Percentiles rank a stretch among this genome's conserved stretches.
These are phyloP conservation scores for Nomada fabriciana DNA, from an alignment of 2,888 invertebrate species.

Conservation along the genomic window DNA sequence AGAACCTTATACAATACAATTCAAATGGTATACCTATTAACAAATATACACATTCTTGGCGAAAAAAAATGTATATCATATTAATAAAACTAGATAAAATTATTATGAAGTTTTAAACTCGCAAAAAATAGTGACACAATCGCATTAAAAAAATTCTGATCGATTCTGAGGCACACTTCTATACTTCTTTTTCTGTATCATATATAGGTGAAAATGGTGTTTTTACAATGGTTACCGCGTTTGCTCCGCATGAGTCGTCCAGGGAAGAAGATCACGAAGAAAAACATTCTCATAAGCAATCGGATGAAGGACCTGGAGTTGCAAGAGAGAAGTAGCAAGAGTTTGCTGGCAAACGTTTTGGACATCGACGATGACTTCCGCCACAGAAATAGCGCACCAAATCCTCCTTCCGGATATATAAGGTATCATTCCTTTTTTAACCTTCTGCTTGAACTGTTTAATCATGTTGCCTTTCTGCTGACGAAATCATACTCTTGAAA, in stretches of 20 bases:
- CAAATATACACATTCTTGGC: no score
- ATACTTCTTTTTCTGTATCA: neutral
- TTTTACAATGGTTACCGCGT: constrained; percentile 99
- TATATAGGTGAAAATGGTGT: constrained; percentile 96
- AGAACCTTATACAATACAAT: no score
- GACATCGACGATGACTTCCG: constrained; percentile 98
- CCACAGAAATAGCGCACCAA: constrained; percentile 87
- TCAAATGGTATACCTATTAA: no score
- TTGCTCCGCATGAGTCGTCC: constrained; percentile 97
- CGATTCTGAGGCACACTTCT: neutral
- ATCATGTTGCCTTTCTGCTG: neutral
- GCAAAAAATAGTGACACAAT: no score
- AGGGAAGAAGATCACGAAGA: constrained; percentile 96
- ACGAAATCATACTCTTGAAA: constrained; percentile 4
- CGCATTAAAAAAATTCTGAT: neutral
- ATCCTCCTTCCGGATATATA: constrained; percentile 77
- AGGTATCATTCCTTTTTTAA: constrained; percentile 70
- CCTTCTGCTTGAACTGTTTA: neutral
- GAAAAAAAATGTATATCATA: no score
- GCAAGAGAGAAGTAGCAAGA: constrained; percentile 97
- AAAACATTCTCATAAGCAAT: constrained; percentile 95
- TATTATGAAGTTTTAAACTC: no score
- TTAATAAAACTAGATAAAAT: no score
- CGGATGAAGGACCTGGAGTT: constrained; percentile 95
- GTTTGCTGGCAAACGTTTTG: constrained; percentile 96